Conservation (phyloP, 2,113 vertebrate genomes). For the Siniperca chuatsi region DNA sequence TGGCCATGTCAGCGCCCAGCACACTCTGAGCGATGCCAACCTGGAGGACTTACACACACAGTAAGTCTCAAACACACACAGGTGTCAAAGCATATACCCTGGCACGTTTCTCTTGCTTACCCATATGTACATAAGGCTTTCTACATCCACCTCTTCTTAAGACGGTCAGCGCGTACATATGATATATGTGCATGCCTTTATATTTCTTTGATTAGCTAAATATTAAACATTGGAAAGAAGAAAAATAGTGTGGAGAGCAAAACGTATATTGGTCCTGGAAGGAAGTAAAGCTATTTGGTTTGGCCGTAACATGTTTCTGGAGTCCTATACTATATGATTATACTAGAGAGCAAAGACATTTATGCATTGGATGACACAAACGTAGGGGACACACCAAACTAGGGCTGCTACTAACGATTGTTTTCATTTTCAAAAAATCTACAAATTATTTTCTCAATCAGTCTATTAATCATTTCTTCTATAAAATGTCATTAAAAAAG, state of each 20-base stretch:
- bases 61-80: conserved; percentile 69
- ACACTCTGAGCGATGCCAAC: conserved; percentile 63
- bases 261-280: neutral
- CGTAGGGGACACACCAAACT: neutral
- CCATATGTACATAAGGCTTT: neutral
- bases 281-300: neutral
- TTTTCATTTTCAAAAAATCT: neutral
- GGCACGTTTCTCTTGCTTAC: neutral
- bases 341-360: neutral
- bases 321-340: neutral
- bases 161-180: neutral
- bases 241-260: too few relatives aligned
- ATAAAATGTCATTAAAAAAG: neutral
- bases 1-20: conserved; percentile 49
- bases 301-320: neutral
- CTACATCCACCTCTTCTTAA: neutral
- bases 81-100: conserved; percentile 26
- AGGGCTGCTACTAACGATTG: neutral
- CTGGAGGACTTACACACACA: conserved; percentile 76
- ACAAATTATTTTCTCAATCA: neutral
- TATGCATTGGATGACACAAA: neutral
- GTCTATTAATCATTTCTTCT: neutral
- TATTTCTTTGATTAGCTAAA: neutral
- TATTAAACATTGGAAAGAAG: neutral
- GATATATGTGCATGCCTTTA: neutral